These are phyloP conservation scores for Polietes domitor DNA, from an alignment of 2,888 invertebrate species.

Conservation along the genomic window DNA sequence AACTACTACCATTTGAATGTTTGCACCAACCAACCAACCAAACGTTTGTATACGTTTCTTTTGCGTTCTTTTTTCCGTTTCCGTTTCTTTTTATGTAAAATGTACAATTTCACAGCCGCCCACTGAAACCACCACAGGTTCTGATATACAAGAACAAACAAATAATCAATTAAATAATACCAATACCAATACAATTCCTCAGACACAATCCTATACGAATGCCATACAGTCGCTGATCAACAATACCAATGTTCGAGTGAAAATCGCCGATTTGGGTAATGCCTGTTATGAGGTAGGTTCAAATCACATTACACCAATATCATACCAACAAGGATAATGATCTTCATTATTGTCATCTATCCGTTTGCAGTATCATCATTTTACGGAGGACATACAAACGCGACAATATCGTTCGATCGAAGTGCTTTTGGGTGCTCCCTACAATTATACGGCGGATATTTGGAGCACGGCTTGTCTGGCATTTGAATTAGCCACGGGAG, in stretches of 20 bases:
- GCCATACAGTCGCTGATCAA: conserved; percentile 80
- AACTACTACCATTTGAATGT: conserved; percentile 58
- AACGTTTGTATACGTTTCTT: conserved; percentile 66
- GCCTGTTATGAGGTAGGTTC: conserved; percentile 88
- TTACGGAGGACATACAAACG: conserved; percentile 92
- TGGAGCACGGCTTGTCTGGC: conserved; percentile 94
- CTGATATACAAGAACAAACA: conserved; percentile 67
- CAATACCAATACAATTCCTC: conserved; percentile 76
- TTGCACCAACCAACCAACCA: conserved; percentile 69
- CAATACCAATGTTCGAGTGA: conserved; percentile 85
- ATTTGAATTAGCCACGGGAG: conserved; percentile 93
- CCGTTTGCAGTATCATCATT: conserved; percentile 85
- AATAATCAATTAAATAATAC: conserved; percentile 67
- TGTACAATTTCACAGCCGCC: conserved; percentile 58
- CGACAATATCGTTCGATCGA: conserved; percentile 91
- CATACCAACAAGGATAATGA: neutral
- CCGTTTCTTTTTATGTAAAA: conserved; percentile 67
- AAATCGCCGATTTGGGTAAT: conserved; percentile 93
- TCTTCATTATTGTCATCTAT: neutral
- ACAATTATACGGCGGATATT: conserved; percentile 90
- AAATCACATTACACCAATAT: neutral
- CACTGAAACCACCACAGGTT: conserved; percentile 68
- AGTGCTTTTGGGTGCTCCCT: conserved; percentile 87
- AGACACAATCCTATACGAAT: conserved; percentile 79
- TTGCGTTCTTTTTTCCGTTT: conserved; percentile 66